Evolutionary conservation across 2,797 vertebrate species (phyloP), one percentile per base, ranked within the genome.

Genomic region (Acomys russatus): DNA sequence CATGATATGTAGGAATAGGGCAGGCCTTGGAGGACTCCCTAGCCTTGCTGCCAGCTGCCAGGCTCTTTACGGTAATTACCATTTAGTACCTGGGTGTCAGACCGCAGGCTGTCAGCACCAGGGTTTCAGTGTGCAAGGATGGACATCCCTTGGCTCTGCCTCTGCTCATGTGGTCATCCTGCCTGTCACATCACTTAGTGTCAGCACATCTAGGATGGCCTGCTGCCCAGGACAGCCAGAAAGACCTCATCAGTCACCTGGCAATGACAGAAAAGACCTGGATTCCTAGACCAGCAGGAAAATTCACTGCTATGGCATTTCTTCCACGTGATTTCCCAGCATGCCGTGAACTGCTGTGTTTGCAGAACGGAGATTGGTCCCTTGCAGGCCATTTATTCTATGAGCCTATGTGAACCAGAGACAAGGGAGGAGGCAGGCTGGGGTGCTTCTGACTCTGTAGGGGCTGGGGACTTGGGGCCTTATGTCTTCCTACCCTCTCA

Each of bases 181-280:
- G 30, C 23, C 44, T 6, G 1, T 76, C 63, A 30, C 71, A 68
- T 89, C 33, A 70, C 92, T 73, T 83, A 11, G 80, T 90, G 90
- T 84, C 63, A 80, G 74, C 82, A 63, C 11, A 59, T 70, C 18
- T 77, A 66, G 0, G 17, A 9, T 77, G 90, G 92, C 94, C 61
- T 73, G 63, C 54, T 87, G 88, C 90, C 90, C 25, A 20, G 73
- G 9, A 17, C 9, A 51, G 82, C 77, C 59, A 44, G 88, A 80
- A 92, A 92, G 80, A 88, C 20, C 49, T 44, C 35, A 35, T 66
- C 44, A 51, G 89, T 71, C 71, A 73, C 91, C 51, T 56, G 92
- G 56, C 8, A 35, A 44, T 80, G 92, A 91, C 71, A 94, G 86
- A 93, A 64, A 83, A 95, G 66, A 64, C 85, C 83, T 86, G 88